Conservation (phyloP, 2,888 invertebrate species). For the Trissonchulus latispiculum region DNA sequence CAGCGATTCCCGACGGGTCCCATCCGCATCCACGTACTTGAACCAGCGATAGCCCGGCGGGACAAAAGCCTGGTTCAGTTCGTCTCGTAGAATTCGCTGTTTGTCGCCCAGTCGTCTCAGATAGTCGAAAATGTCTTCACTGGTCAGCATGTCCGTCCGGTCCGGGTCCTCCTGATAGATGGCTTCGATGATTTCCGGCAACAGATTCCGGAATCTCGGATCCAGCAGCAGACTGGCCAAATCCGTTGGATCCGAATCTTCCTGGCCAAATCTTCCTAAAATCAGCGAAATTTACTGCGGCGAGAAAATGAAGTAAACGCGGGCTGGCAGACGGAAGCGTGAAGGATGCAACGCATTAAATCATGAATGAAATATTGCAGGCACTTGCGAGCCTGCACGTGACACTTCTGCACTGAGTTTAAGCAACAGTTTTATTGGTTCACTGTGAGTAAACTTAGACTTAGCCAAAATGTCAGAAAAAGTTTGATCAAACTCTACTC, state of each 20-base stretch:
- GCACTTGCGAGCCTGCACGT: no score
- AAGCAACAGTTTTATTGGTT: no score
- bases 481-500: no score
- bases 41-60: slow-evolving; percentile 9
- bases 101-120: slow-evolving; percentile 17
- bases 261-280: neutral
- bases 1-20: neutral
- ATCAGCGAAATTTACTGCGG: no score
- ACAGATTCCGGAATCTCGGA: slow-evolving; percentile 8
- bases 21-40: slow-evolving; percentile 15
- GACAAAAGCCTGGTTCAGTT: slow-evolving; percentile 15
- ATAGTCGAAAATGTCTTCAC: slow-evolving; percentile 11
- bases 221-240: slow-evolving; percentile 14
- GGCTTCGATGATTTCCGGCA: slow-evolving; percentile 17
- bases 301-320: no score
- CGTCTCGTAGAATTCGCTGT: slow-evolving; percentile 14
- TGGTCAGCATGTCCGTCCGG: neutral
- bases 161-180: slow-evolving; percentile 14
- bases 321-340: no score
- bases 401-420: no score
- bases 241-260: slow-evolving; percentile 11
- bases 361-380: no score
- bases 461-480: no score
- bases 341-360: no score
- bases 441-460: no score